These are phyloP conservation scores for Nycticorax nycticorax DNA, from an alignment of 2,113 vertebrate genomes.

Conservation along the genomic window DNA sequence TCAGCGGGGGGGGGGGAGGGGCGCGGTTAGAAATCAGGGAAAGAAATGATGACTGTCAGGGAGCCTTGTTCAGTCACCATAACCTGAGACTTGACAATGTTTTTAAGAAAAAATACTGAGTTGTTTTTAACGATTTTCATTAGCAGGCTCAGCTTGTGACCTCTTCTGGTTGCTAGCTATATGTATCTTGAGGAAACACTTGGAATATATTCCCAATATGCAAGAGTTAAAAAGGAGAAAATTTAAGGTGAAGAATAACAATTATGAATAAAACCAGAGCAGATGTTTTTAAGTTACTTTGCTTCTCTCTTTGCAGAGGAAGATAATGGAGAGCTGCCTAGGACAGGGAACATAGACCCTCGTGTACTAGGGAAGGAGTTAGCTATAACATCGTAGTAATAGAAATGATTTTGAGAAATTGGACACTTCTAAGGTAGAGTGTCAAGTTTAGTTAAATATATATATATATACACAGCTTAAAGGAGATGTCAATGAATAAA, in stretches of 20 bases:
- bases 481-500: neutral
- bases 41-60: neutral
- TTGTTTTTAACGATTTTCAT: neutral
- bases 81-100: neutral
- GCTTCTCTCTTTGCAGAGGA: conserved; percentile 4
- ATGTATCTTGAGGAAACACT: neutral
- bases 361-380: neutral
- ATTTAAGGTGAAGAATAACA: neutral
- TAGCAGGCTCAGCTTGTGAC: neutral
- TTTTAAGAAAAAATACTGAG: neutral
- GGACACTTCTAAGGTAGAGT: neutral
- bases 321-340: neutral
- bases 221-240: neutral
- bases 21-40: neutral
- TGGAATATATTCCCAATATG: neutral
- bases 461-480: neutral
- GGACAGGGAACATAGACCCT: neutral
- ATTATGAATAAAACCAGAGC: neutral
- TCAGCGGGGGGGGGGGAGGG: neutral
- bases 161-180: neutral
- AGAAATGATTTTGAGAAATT: neutral
- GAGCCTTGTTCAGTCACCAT: neutral
- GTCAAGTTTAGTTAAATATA: neutral
- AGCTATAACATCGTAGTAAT: neutral
- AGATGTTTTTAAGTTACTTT: neutral